phyloP scores from a whole-genome alignment of 2,113 vertebrate genomes.

The Orycteropus afer region DNA sequence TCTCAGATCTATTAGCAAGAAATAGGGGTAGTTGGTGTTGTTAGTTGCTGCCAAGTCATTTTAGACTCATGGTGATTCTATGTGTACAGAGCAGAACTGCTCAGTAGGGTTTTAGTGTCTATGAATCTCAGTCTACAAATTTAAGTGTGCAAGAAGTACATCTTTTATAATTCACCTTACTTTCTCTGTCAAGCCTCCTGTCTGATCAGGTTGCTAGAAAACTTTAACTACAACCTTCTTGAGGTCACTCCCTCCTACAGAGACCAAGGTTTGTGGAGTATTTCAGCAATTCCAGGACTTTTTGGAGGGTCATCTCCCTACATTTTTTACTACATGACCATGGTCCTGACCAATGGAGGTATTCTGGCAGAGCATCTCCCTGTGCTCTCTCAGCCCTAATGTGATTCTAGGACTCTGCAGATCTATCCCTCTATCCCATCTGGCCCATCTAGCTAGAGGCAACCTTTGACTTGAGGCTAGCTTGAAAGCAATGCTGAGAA shows the following conservation, averaged over 20 bases:
- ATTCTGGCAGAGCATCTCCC: not conserved
- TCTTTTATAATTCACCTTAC: not conserved
- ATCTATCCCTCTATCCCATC: not conserved
- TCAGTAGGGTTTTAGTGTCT: not conserved
- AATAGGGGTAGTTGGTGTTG: not conserved
- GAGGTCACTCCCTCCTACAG: not conserved
- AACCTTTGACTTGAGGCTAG: no score
- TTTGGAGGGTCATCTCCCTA: not conserved
- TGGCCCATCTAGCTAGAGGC: not conserved
- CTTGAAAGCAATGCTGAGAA: not conserved
- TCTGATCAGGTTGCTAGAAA: constrained; percentile 12
- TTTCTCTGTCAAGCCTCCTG: not conserved
- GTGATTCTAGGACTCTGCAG: not conserved
- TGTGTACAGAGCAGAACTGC: not conserved
- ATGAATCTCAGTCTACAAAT: not conserved
- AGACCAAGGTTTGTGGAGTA: not conserved
- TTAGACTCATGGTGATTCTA: not conserved
- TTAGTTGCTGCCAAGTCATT: not conserved
- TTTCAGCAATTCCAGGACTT: not conserved
- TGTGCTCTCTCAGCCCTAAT: not conserved
- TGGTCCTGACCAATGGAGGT: not conserved
- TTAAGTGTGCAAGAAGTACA: not conserved
- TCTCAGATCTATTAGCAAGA: constrained; percentile 27
- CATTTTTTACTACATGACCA: accelerated
- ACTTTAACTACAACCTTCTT: not conserved